Evolutionary conservation across 2,797 vertebrate genomes (phyloP).

Genomic region (Falco biarmicus): DNA sequence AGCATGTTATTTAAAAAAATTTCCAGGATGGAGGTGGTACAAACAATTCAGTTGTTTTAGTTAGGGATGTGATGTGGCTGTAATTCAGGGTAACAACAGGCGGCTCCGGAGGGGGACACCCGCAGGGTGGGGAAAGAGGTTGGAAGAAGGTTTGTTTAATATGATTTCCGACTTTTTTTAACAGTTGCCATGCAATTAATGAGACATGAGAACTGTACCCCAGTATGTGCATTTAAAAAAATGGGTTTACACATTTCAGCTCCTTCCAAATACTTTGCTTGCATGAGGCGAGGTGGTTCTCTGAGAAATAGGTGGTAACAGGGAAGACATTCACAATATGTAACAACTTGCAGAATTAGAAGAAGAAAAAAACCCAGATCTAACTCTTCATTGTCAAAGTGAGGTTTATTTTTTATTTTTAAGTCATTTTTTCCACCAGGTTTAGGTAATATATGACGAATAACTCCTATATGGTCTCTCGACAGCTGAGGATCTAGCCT

Average conservation of each 20-base stretch:
- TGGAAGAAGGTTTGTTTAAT: neutral
- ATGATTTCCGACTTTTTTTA: neutral
- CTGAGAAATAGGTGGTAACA: neutral
- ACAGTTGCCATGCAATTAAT: neutral
- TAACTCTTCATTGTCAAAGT: neutral
- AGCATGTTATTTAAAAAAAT: neutral
- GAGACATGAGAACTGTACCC: neutral
- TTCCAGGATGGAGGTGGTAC: constrained; percentile 18
- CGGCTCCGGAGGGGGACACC: accelerated
- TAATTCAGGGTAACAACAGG: neutral
- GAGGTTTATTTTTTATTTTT: neutral
- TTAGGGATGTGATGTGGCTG: neutral
- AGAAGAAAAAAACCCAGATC: neutral
- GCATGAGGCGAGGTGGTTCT: accelerated
- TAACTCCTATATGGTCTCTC: neutral
- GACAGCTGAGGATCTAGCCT: neutral
- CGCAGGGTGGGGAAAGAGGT: accelerated
- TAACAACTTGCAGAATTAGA: neutral
- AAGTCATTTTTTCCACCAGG: accelerated
- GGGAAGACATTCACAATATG: neutral
- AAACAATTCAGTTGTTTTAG: neutral
- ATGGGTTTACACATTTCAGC: neutral
- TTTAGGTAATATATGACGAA: neutral
- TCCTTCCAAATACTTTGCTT: neutral
- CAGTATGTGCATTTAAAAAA: neutral